phyloP scores from a whole-genome alignment of 1,140 invertebrate genomes.

The Phymorhynchus buccinoides region DNA sequence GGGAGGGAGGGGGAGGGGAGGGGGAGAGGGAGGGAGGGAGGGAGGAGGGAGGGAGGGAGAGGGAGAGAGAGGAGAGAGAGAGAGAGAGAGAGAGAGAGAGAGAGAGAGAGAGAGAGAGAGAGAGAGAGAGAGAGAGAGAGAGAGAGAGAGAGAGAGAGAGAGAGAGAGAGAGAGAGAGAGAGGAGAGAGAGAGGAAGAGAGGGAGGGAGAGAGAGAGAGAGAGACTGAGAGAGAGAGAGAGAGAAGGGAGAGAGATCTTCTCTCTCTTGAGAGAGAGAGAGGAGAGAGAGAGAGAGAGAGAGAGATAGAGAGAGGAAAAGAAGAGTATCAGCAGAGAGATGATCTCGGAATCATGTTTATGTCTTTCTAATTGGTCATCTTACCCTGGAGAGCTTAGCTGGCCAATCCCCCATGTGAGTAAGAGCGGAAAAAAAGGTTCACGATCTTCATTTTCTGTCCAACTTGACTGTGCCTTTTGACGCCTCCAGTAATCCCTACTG shows the following conservation, averaged over 20 bases:
- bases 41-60: neutral
- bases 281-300: neutral
- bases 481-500: no score
- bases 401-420: no score
- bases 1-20: no score
- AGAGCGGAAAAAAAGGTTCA: no score
- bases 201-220: neutral
- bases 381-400: no score
- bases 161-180: neutral
- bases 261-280: neutral
- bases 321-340: no score
- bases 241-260: neutral
- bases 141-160: neutral
- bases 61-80: neutral
- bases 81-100: slow-evolving; percentile 5
- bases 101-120: no score
- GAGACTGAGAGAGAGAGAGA: neutral
- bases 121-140: neutral
- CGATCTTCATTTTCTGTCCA: no score
- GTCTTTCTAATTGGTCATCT: no score
- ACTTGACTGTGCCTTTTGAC: no score
- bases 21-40: neutral
- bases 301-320: neutral
- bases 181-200: neutral
- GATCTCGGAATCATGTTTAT: no score